phyloP scores from a whole-genome alignment of 2,888 invertebrate species.

The Xanthia icteritia region DNA sequence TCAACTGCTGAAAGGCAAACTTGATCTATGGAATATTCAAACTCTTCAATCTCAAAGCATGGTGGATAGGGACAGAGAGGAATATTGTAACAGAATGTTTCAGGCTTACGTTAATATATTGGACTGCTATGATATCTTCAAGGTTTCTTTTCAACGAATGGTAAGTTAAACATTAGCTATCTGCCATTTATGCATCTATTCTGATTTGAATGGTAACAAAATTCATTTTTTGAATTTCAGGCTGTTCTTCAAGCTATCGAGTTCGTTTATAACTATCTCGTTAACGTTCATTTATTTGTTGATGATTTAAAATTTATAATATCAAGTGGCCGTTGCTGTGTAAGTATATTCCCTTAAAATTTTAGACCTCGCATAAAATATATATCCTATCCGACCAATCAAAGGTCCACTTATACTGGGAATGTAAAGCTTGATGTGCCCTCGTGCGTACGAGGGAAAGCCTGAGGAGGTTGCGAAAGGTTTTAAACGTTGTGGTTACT shows the following conservation, averaged over 20 bases:
- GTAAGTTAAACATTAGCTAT: constrained; percentile 2
- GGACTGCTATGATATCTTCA: constrained; percentile 30
- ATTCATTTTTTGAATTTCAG: not conserved
- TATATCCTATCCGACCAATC: too few species aligned
- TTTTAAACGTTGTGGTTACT: too few species aligned
- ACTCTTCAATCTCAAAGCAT: not conserved
- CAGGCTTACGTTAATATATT: constrained; percentile 30
- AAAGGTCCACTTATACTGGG: too few species aligned
- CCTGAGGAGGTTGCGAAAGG: too few species aligned
- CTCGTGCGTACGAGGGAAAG: too few species aligned
- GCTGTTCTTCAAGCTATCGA: not conserved
- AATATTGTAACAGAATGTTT: not conserved
- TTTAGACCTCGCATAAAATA: too few species aligned
- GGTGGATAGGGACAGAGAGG: rapidly evolving
- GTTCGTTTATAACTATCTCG: not conserved
- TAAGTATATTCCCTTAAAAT: not conserved
- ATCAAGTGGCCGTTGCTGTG: not conserved
- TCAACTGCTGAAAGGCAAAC: constrained; percentile 29
- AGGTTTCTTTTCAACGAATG: not conserved
- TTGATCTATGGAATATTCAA: constrained; percentile 43
- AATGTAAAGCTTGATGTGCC: too few species aligned
- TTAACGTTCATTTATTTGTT: not conserved
- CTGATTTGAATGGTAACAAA: too few species aligned
- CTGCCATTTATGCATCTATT: not conserved
- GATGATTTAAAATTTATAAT: not conserved